Conservation (phyloP, 2,797 vertebrate species). For the Nyctibius grandis region DNA sequence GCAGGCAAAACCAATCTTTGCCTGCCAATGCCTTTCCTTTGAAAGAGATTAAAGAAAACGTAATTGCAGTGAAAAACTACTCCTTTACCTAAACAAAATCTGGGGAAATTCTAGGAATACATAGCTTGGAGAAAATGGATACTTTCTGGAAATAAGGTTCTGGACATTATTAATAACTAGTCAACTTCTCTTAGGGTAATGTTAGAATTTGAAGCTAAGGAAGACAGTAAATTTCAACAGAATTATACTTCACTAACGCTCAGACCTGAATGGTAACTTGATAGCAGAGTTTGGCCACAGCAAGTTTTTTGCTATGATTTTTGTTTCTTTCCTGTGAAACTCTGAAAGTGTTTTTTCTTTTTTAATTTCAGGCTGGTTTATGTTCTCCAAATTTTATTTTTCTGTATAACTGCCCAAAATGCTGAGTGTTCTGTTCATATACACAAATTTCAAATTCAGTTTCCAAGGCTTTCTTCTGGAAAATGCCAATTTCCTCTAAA, state of each 20-base stretch:
- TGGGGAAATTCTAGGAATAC: neutral
- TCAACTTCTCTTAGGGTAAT: neutral
- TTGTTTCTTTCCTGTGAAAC: neutral
- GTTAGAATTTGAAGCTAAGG: neutral
- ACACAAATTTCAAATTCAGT: neutral
- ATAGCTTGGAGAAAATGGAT: neutral
- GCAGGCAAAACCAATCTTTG: slow-evolving; percentile 29
- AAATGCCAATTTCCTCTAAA: slow-evolving; percentile 1
- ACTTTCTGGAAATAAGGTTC: neutral
- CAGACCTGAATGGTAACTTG: neutral
- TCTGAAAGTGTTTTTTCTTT: neutral
- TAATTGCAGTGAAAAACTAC: neutral
- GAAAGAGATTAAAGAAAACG: neutral
- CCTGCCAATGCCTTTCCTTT: neutral
- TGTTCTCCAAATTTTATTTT: slow-evolving; percentile 5
- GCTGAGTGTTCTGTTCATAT: neutral
- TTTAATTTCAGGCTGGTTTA: neutral
- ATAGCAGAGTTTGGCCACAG: neutral
- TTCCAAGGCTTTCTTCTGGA: slow-evolving; percentile 5
- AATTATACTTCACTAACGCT: neutral
- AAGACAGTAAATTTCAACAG: neutral
- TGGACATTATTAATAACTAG: neutral
- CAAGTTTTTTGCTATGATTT: neutral
- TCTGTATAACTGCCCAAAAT: neutral
- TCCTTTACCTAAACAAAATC: neutral